Percentiles rank a stretch among this genome's conserved stretches.
phyloP scores from a whole-genome alignment of 2,888 invertebrate species.

The Urechis unicinctus region DNA sequence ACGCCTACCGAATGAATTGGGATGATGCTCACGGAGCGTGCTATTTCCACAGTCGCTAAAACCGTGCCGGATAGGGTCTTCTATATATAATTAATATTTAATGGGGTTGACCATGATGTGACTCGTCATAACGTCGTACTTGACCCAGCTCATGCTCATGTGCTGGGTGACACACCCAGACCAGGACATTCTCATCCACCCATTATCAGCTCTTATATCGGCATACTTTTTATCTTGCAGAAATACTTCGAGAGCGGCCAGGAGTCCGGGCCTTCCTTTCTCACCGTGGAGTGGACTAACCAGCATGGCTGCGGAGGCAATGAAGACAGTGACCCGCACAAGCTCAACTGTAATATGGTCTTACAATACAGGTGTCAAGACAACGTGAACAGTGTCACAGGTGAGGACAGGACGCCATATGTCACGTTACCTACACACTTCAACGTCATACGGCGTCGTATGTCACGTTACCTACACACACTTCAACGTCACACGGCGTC shows the following conservation, averaged over 20 bases:
- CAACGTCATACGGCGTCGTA: too few species aligned
- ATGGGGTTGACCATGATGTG: too few species aligned
- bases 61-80: too few species aligned
- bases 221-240: constrained; percentile 24
- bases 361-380: constrained; percentile 47
- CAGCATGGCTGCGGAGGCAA: constrained; percentile 50
- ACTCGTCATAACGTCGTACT: too few species aligned
- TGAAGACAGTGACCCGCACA: constrained; percentile 41
- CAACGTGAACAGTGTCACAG: constrained; percentile 11
- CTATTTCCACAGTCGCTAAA: too few species aligned
- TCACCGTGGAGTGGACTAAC: constrained; percentile 48
- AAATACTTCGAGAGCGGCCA: constrained; percentile 46
- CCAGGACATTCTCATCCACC: not conserved
- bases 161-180: not conserved
- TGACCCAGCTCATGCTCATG: too few species aligned
- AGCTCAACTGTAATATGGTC: constrained; percentile 46
- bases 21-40: too few species aligned
- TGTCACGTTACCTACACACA: too few species aligned
- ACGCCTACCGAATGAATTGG: too few species aligned
- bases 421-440: too few species aligned
- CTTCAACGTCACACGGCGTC: too few species aligned
- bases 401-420: constrained; percentile 3
- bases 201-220: not conserved
- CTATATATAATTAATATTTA: too few species aligned
- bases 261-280: constrained; percentile 18